Evolutionary conservation across 1,140 invertebrate species (phyloP).

Genomic region (Formica exsecta): DNA sequence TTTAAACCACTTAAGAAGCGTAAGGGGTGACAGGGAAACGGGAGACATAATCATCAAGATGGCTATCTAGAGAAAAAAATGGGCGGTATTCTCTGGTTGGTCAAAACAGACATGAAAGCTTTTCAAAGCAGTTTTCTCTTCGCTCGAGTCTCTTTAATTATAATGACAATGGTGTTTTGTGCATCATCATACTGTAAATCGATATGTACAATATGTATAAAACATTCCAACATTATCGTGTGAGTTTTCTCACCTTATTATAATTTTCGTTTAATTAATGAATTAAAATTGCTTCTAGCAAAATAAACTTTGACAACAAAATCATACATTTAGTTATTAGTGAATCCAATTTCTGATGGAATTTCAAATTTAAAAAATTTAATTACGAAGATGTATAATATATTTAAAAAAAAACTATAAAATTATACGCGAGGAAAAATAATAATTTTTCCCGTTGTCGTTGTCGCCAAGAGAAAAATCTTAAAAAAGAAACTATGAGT

Average conservation of each 20-base stretch:
- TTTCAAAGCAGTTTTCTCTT: neutral
- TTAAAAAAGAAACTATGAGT: neutral
- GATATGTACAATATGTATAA: neutral
- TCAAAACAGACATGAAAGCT: neutral
- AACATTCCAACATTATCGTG: neutral
- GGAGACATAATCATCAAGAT: constrained; percentile 56
- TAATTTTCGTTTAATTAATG: neutral
- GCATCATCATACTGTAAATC: neutral
- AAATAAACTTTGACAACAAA: neutral
- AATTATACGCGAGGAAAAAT: neutral
- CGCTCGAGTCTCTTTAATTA: neutral
- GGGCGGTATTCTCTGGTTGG: constrained; percentile 39
- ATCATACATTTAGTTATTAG: neutral
- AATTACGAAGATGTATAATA: neutral
- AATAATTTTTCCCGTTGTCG: neutral
- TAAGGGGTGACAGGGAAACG: constrained; percentile 44
- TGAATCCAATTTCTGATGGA: neutral
- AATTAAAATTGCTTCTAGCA: neutral
- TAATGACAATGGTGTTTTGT: neutral
- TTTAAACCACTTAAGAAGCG: constrained; percentile 73
- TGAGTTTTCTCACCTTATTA: neutral
- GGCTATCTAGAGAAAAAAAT: constrained; percentile 47
- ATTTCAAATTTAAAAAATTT: neutral
- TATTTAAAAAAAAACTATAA: neutral
- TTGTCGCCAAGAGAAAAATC: neutral